Evolutionary conservation across 92 coral and sea anemone genomes (phyloP).

Genomic region (Zoanthus solanderi): DNA sequence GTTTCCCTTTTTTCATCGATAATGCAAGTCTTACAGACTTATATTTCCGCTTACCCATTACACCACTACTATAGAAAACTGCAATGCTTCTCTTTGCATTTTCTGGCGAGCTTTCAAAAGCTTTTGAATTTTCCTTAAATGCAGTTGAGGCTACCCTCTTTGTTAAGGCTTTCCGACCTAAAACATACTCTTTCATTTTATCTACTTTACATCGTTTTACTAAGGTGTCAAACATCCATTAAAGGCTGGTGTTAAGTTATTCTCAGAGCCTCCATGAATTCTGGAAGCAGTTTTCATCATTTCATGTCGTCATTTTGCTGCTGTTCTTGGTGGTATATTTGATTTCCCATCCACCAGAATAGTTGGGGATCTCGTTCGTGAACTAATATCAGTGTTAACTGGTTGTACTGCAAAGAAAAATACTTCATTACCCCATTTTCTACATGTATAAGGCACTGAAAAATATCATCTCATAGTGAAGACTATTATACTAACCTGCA

Average conservation of each 20-base stretch:
- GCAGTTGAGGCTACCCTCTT: conserved; percentile 51
- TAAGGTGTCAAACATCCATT: conserved; percentile 66
- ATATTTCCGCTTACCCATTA: conserved; percentile 74
- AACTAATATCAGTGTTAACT: conserved; percentile 1
- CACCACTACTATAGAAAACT: conserved; percentile 67
- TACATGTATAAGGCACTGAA: background rate
- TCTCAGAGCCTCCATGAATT: conserved; percentile 6
- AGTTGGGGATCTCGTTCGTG: conserved; percentile 35
- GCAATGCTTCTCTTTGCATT: conserved; percentile 57
- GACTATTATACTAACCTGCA: conserved; percentile 4
- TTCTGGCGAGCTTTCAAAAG: conserved; percentile 63
- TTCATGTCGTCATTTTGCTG: background rate
- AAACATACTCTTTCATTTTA: conserved; percentile 49
- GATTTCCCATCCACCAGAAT: conserved; percentile 47
- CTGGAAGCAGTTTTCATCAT: background rate
- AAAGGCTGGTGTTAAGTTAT: conserved; percentile 17
- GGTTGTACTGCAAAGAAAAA: conserved; percentile 15
- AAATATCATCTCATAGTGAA: background rate
- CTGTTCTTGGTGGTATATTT: conserved; percentile 30
- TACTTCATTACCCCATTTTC: conserved; percentile 14
- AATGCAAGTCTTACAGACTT: conserved; percentile 58
- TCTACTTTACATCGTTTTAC: conserved; percentile 62
- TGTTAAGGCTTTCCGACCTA: conserved; percentile 22
- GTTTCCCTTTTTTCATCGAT: conserved; percentile 47
- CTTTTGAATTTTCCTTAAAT: conserved; percentile 51